phyloP scores from a whole-genome alignment of 2,113 vertebrate genomes.

The Amphiprion percula region DNA sequence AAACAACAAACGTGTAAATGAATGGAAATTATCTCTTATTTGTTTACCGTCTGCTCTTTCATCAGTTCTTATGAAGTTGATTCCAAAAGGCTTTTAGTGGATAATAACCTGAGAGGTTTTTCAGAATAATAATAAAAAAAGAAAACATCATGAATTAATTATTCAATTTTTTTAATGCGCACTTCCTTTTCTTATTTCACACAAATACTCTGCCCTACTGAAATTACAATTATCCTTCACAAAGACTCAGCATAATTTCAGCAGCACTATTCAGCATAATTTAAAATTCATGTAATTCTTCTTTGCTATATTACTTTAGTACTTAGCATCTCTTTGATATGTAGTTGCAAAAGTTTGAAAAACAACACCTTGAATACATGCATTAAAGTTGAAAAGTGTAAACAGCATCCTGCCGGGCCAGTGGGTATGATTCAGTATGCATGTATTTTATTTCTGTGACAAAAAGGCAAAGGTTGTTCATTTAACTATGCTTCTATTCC shows the following conservation, averaged over 20 bases:
- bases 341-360: conserved; percentile 9
- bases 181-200: conserved; percentile 28
- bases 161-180: conserved; percentile 19
- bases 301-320: conserved; percentile 21
- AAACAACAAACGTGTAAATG: conserved; percentile 28
- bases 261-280: conserved; percentile 23
- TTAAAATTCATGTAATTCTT: conserved; percentile 34
- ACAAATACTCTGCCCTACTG: conserved; percentile 30
- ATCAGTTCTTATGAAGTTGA: conserved; percentile 17
- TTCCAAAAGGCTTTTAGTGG: conserved; percentile 21
- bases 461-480: not conserved
- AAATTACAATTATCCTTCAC: conserved; percentile 41
- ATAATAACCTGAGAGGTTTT: conserved; percentile 40
- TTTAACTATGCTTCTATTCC: not conserved
- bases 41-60: conserved; percentile 12
- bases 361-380: not conserved
- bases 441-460: not conserved
- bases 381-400: conserved; percentile 4
- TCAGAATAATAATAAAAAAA: conserved; percentile 5
- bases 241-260: conserved; percentile 44
- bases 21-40: conserved; percentile 18
- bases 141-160: conserved; percentile 53
- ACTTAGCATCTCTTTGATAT: conserved; percentile 46
- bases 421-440: not conserved
- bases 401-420: not conserved